phyloP scores from a whole-genome alignment of 2,797 vertebrate genomes.

The Parotocinclus haroldoi region DNA sequence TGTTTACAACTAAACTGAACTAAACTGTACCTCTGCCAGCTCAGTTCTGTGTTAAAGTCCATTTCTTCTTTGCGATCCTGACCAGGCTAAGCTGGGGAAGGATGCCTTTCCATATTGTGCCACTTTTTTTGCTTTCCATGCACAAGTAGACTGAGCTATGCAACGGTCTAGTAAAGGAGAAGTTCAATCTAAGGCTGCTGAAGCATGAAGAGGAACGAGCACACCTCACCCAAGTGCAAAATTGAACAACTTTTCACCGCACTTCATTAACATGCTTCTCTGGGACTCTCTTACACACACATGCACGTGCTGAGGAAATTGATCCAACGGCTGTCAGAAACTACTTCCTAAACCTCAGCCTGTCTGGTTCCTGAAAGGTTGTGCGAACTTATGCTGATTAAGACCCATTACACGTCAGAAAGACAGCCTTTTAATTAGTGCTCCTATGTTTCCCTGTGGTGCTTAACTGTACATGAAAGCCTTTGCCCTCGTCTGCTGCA shows the following conservation, averaged over 20 bases:
- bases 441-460: constrained; percentile 39
- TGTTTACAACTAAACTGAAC: no score
- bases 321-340: constrained; percentile 24
- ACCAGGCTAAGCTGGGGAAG: no score
- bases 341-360: constrained; percentile 4
- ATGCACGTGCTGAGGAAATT: constrained; percentile 1
- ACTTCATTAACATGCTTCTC: constrained; percentile 11
- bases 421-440: constrained; percentile 59
- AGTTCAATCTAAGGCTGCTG: constrained; percentile 19
- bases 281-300: not conserved
- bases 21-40: no score
- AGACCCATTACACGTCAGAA: constrained; percentile 53
- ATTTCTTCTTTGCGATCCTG: no score
- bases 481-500: constrained; percentile 8
- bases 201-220: constrained; percentile 9
- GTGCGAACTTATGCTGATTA: constrained; percentile 51
- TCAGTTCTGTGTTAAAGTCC: no score
- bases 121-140: not conserved
- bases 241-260: constrained; percentile 12
- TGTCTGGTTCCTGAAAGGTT: constrained; percentile 13
- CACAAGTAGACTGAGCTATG: constrained; percentile 4
- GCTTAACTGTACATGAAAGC: constrained; percentile 48
- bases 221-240: constrained; percentile 5
- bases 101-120: no score
- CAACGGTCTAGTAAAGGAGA: constrained; percentile 2